phyloP scores from a whole-genome alignment of 2,888 invertebrate species.

The Orthosia incerta region DNA sequence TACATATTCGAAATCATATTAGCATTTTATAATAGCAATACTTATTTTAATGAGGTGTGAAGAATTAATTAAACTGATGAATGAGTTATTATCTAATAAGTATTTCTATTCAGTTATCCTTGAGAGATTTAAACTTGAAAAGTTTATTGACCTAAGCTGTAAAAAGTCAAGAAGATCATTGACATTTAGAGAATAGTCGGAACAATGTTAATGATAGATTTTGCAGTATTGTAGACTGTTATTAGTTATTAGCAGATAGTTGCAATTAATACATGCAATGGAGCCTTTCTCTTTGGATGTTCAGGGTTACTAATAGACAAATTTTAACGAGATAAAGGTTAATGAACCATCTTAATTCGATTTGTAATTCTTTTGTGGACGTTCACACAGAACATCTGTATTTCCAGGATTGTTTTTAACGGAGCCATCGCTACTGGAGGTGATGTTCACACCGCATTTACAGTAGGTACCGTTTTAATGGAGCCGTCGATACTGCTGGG shows the following conservation, averaged over 20 bases:
- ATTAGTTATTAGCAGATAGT: no score
- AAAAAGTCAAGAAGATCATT: conserved; percentile 3
- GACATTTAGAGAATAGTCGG: background rate
- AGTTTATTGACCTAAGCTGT: conserved; percentile 1
- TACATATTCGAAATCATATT: background rate
- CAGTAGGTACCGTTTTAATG: no score
- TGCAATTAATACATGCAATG: background rate
- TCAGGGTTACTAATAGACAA: conserved; percentile 3
- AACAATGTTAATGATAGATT: conserved; percentile 20
- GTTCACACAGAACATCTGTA: no score
- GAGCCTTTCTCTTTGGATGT: conserved; percentile 26
- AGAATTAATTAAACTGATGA: background rate
- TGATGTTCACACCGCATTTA: no score
- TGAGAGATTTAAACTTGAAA: conserved; percentile 6
- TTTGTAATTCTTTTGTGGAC: conserved; percentile 17
- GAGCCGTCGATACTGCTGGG: no score
- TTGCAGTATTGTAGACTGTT: background rate
- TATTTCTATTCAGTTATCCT: background rate
- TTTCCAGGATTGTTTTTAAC: no score
- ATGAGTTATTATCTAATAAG: background rate
- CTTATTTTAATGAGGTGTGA: background rate
- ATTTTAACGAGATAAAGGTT: conserved; percentile 33
- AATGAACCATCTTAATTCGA: conserved; percentile 22
- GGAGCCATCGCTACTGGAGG: no score
- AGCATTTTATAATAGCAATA: background rate